phyloP scores from a whole-genome alignment of 2,797 vertebrate genomes.

The Platalea minor region DNA sequence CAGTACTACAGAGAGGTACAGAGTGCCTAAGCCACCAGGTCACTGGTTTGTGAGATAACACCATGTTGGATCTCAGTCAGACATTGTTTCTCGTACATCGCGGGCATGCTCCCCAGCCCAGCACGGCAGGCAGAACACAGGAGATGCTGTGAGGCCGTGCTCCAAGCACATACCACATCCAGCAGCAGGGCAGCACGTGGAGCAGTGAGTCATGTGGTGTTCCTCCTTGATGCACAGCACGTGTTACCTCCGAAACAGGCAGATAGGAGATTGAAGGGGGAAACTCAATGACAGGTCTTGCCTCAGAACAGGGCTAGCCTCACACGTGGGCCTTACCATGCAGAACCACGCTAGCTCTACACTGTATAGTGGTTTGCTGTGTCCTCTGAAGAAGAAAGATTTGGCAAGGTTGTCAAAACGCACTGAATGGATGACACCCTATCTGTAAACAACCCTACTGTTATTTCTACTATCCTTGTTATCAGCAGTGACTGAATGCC shows the following conservation, averaged over 20 bases:
- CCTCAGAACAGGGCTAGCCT: background rate
- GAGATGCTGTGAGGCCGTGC: background rate
- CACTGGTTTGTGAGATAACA: background rate
- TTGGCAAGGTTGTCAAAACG: background rate
- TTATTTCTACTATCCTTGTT: constrained; percentile 1
- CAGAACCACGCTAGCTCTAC: background rate
- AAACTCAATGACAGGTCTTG: background rate
- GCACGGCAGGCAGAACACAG: background rate
- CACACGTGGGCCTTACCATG: background rate
- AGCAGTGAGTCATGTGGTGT: background rate
- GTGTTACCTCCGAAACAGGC: background rate
- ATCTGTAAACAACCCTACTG: background rate
- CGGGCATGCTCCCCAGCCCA: background rate
- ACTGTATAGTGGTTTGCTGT: background rate
- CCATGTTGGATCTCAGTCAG: background rate
- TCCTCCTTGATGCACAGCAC: background rate
- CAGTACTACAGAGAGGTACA: background rate
- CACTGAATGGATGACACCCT: background rate
- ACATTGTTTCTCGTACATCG: background rate
- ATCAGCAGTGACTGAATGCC: constrained; percentile 3
- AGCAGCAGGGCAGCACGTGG: background rate
- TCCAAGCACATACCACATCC: background rate
- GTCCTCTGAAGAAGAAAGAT: background rate
- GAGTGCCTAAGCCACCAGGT: background rate
- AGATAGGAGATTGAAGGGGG: background rate